These are phyloP conservation scores for Heliconius aoede DNA, from an alignment of 2,888 invertebrate species.

Conservation along the genomic window DNA sequence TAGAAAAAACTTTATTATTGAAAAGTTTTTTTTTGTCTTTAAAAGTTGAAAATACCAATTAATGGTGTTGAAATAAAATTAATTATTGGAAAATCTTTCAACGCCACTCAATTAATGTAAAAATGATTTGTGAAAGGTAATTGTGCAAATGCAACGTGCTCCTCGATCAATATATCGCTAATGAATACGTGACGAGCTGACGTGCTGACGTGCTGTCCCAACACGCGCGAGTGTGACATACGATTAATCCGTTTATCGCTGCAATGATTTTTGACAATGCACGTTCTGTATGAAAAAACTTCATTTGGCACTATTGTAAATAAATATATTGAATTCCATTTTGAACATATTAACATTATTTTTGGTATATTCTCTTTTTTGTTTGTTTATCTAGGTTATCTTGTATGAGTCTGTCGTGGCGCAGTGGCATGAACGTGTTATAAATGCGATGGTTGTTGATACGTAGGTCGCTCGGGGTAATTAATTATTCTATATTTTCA, in stretches of 20 bases:
- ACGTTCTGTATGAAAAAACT: conserved; percentile 14
- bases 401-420: not conserved
- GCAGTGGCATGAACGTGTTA: not conserved
- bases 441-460: not conserved
- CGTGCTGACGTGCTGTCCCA: conserved; percentile 60
- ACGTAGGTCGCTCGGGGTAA: not conserved
- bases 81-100: conserved; percentile 12
- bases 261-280: conserved; percentile 28
- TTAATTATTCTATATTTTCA: not conserved
- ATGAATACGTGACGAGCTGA: conserved; percentile 66
- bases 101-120: conserved; percentile 14
- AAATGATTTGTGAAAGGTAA: conserved; percentile 56
- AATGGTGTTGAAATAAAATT: not conserved
- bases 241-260: conserved; percentile 34
- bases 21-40: not conserved
- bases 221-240: conserved; percentile 56
- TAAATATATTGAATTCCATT: conserved; percentile 8
- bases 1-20: not conserved
- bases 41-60: not conserved
- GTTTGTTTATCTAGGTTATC: too few species aligned
- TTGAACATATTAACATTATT: not conserved
- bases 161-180: conserved; percentile 70
- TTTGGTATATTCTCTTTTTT: too few species aligned
- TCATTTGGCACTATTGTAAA: conserved; percentile 24
- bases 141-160: conserved; percentile 36